Evolutionary conservation across 2,113 vertebrate genomes (phyloP), one percentile per base, ranked within the genome.

Genomic region (Carollia perspicillata): DNA sequence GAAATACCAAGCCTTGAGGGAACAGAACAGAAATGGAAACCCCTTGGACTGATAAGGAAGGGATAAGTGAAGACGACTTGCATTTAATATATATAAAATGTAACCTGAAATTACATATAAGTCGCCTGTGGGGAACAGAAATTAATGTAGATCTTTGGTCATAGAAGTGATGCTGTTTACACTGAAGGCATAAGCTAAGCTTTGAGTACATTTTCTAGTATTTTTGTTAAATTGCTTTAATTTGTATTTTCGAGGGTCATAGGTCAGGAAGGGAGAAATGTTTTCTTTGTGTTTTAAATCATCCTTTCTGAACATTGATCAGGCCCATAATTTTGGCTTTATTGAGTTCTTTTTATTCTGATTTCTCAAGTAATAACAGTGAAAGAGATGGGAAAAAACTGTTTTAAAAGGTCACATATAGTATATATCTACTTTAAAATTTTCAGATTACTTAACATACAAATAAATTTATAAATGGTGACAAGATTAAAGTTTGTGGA

Each of bases 231-330:
- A 66, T 77, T 77, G 49, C 89, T 23, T 68, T 90, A 37, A 26
- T n/a, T 90, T 92, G 5, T 89, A 23, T 74, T 89, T 95, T 95
- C 92, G 33, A 84, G 68, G 40, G 37, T 8, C 28, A 37, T 87
- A 65, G 6, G 84, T 16, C 26, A 65, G 7, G 35, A 91, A 37
- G 42, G 22, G 18, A 65, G 28, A 11, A 89, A 80, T 90, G 23
- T 79, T 89, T 86, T n/a, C 78, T 79, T 89, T 90, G 37, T 80
- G 35, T 74, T 84, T 75, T 68, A 92, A 84, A 37, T 26, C 16
- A 93, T 5, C 28, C 53, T 90, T 85, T 53, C 44, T 78, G 18
- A 93, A 65, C 30, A 37, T n/a, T 20, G 14, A 44, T 58, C 40
- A 91, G 40, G 18, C 20, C 23, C 9, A 6, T 75, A 85, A 37